A percentile compares a stretch with the other conserved stretches of the same genome.
Evolutionary conservation across 1,140 invertebrate species (phyloP).

Genomic region (Telenomus remus): DNA sequence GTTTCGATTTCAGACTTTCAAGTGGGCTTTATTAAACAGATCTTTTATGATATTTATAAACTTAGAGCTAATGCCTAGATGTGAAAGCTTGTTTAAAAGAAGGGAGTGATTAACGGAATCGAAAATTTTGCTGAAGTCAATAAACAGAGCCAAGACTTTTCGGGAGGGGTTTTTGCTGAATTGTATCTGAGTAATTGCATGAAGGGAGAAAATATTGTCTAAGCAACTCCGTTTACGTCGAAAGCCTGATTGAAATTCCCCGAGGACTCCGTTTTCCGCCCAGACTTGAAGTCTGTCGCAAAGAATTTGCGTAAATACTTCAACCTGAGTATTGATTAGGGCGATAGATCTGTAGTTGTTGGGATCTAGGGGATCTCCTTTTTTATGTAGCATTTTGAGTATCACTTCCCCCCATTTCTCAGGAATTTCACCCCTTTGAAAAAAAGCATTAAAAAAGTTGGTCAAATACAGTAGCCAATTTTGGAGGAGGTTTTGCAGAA

Average conservation of each 20-base stretch:
- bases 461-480: background rate
- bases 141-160: background rate
- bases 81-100: background rate
- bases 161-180: background rate
- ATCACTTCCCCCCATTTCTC: background rate
- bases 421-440: background rate
- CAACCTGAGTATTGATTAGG: background rate
- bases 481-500: too few species aligned
- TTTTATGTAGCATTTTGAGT: conserved; percentile 1
- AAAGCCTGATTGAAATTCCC: conserved; percentile 7
- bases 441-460: background rate
- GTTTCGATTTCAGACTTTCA: background rate
- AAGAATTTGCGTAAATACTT: conserved; percentile 2
- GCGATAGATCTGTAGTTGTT: conserved; percentile 11
- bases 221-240: background rate
- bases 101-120: background rate
- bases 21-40: background rate
- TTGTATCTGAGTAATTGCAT: background rate
- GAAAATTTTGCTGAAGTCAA: background rate
- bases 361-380: background rate
- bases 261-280: background rate
- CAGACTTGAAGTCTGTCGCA: background rate
- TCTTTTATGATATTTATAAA: background rate
- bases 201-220: conserved; percentile 4
- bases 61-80: background rate